A percentile compares a stretch with the other conserved stretches of the same genome.
phyloP scores from a whole-genome alignment of 2,113 vertebrate species.

The Morphnarchus princeps region DNA sequence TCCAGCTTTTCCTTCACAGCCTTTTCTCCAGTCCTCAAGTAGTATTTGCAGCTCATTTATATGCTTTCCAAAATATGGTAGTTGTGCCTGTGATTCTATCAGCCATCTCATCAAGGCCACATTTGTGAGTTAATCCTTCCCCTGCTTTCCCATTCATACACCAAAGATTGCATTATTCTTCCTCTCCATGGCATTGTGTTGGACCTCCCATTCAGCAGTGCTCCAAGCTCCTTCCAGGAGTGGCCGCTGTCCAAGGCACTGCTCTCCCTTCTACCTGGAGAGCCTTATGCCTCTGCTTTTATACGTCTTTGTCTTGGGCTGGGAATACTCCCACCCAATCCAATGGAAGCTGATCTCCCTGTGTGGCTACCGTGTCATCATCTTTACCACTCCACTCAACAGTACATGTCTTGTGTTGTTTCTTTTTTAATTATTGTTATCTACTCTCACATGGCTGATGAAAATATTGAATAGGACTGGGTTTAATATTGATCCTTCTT shows the following conservation, averaged over 20 bases:
- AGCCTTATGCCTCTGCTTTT: too few relatives aligned
- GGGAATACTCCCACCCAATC: neutral
- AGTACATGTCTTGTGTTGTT: too few relatives aligned
- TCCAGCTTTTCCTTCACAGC: neutral
- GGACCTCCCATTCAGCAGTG: accelerated
- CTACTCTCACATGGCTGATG: neutral
- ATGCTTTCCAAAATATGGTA: neutral
- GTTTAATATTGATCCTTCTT: neutral
- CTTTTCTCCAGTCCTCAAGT: neutral
- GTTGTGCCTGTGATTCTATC: neutral
- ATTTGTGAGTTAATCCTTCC: neutral
- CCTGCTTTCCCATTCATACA: neutral
- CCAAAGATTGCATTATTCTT: neutral
- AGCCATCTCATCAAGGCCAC: neutral
- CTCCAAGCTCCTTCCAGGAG: accelerated
- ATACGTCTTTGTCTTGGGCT: neutral
- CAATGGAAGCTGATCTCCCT: neutral
- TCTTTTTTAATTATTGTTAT: neutral
- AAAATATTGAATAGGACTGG: neutral
- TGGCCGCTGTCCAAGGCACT: neutral
- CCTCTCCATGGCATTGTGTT: accelerated
- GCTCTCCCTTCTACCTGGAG: accelerated
- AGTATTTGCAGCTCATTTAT: neutral
- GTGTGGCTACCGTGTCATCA: neutral
- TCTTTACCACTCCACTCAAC: neutral